These are phyloP conservation scores for Kryphioiulus occultus DNA, from an alignment of 2,888 invertebrate genomes.

Conservation along the genomic window DNA sequence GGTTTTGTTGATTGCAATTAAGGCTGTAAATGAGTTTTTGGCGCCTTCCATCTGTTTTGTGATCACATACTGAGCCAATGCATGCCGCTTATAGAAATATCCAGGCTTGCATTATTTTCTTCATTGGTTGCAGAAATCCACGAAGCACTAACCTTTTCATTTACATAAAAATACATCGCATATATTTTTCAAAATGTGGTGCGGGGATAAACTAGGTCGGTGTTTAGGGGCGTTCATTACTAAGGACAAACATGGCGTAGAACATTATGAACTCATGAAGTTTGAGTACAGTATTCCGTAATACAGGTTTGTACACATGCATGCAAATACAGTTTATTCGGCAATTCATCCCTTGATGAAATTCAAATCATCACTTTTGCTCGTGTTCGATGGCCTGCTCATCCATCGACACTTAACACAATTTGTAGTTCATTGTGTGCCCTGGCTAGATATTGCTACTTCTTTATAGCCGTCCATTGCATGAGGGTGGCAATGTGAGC, in stretches of 20 bases:
- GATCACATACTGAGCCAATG: background rate
- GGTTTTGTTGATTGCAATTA: conserved; percentile 11
- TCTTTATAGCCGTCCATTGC: background rate
- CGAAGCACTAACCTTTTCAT: background rate
- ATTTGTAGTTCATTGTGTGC: background rate
- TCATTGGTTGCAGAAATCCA: background rate
- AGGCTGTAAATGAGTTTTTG: conserved; percentile 3
- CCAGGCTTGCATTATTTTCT: background rate
- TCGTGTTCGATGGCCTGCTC: background rate
- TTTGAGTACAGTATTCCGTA: too few relatives aligned
- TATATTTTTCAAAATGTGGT: background rate
- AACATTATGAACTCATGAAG: too few relatives aligned
- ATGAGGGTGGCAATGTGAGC: background rate
- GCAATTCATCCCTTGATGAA: background rate
- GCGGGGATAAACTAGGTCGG: too few relatives aligned
- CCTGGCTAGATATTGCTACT: background rate
- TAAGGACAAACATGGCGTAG: too few relatives aligned
- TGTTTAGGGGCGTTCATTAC: too few relatives aligned
- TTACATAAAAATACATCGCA: background rate
- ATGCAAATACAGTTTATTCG: too few relatives aligned
- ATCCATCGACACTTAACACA: background rate
- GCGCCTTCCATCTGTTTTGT: conserved; percentile 25
- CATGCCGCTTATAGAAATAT: background rate
- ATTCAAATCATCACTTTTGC: background rate
- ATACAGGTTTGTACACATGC: too few relatives aligned